Percentiles rank a stretch among this genome's conserved stretches.
These are phyloP conservation scores for Phocides pigmalion DNA, from an alignment of 1,140 invertebrate species.

Conservation along the genomic window DNA sequence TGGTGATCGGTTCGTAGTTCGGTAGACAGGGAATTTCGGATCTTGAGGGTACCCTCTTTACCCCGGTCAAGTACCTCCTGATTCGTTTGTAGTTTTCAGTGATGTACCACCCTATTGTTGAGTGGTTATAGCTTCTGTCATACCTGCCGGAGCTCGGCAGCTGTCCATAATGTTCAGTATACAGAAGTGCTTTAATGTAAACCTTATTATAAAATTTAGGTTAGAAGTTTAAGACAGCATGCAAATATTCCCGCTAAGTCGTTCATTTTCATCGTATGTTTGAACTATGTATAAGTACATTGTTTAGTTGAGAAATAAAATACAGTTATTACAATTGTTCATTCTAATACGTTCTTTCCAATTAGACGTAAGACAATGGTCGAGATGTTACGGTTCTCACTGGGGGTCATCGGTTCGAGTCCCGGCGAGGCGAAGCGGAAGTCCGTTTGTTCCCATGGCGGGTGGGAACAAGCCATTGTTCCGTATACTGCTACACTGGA, in stretches of 20 bases:
- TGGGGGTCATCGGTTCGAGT: slow-evolving; percentile 29
- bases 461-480: slow-evolving; percentile 14
- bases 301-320: slow-evolving; percentile 4
- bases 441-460: slow-evolving; percentile 24
- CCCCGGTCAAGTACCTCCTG: no score
- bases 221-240: not conserved
- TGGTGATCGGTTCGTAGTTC: no score
- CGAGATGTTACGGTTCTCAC: slow-evolving; percentile 28
- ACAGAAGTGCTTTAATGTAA: no score
- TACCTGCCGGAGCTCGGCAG: no score
- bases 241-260: not conserved
- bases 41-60: no score
- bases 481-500: not conserved
- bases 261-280: not conserved
- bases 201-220: no score
- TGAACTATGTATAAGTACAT: not conserved
- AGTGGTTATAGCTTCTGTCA: no score
- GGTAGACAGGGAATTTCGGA: no score
- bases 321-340: slow-evolving; percentile 13
- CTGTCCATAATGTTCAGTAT: no score
- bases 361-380: slow-evolving; percentile 17
- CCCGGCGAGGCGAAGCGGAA: slow-evolving; percentile 10
- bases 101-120: no score
- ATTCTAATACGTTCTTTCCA: slow-evolving; percentile 10
- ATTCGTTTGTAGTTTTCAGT: no score